A percentile compares a stretch with the other conserved stretches of the same genome.
These are phyloP conservation scores for Limonius californicus DNA, from an alignment of 1,140 invertebrate genomes.

Conservation along the genomic window DNA sequence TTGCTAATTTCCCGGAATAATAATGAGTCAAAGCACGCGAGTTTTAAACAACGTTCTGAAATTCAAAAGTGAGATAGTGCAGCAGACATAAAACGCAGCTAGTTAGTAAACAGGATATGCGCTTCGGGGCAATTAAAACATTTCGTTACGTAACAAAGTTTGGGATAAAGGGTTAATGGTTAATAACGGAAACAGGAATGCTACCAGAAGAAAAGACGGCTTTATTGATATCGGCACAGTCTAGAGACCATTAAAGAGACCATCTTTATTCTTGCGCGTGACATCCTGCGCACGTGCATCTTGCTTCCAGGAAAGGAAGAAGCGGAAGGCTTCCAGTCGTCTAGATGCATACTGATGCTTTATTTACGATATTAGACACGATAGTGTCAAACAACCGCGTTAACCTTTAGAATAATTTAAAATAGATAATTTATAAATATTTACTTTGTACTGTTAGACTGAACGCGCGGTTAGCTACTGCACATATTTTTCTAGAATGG, in stretches of 20 bases:
- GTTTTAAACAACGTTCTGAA: no score
- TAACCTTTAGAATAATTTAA: neutral
- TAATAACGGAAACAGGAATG: neutral
- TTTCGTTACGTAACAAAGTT: neutral
- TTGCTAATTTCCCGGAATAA: no score
- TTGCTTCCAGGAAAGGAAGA: constrained; percentile 37
- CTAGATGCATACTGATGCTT: constrained; percentile 28
- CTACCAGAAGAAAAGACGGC: neutral
- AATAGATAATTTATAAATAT: no score
- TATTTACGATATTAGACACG: neutral
- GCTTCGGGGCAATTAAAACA: neutral
- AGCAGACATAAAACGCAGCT: neutral
- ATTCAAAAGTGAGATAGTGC: no score
- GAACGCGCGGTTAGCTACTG: no score
- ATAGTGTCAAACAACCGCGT: neutral
- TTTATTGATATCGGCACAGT: neutral
- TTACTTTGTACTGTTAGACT: no score
- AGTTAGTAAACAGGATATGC: constrained; percentile 4
- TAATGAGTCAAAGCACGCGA: no score
- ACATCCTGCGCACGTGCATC: constrained; percentile 39
- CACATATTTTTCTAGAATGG: no score
- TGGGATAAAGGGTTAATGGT: neutral
- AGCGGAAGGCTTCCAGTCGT: constrained; percentile 29
- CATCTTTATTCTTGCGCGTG: constrained; percentile 28
- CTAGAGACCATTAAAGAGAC: constrained; percentile 5